phyloP scores from a whole-genome alignment of 2,888 invertebrate species.

The Trimorus sp. region DNA sequence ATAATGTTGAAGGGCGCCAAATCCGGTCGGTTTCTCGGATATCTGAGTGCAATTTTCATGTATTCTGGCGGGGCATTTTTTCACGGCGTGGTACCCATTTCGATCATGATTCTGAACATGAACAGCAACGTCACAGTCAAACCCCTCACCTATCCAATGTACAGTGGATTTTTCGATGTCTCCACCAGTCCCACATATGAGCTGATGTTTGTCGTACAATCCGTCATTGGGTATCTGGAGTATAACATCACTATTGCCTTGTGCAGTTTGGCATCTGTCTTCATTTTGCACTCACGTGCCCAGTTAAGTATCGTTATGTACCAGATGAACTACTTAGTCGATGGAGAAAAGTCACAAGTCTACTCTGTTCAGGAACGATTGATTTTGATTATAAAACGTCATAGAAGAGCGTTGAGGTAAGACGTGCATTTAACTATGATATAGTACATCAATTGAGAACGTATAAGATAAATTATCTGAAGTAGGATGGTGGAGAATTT shows the following conservation, averaged over 20 bases:
- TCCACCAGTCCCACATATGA: slow-evolving; percentile 43
- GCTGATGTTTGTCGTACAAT: slow-evolving; percentile 38
- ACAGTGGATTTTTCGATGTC: slow-evolving; percentile 33
- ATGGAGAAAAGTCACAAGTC: neutral
- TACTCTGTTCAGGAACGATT: slow-evolving; percentile 24
- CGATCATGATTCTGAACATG: neutral
- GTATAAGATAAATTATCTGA: no score
- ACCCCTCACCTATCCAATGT: slow-evolving; percentile 50
- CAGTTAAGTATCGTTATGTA: slow-evolving; percentile 43
- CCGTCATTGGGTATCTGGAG: slow-evolving; percentile 39
- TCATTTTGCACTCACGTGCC: slow-evolving; percentile 41
- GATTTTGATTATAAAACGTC: slow-evolving; percentile 28
- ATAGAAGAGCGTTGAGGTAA: slow-evolving; percentile 42
- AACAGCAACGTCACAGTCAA: slow-evolving; percentile 18
- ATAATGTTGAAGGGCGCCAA: slow-evolving; percentile 46
- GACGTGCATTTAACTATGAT: no score
- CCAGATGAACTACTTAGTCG: slow-evolving; percentile 40
- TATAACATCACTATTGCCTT: slow-evolving; percentile 47
- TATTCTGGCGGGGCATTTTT: slow-evolving; percentile 50
- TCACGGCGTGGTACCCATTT: slow-evolving; percentile 36
- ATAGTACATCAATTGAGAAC: no score
- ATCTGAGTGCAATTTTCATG: slow-evolving; percentile 53
- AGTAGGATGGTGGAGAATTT: no score
- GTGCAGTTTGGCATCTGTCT: slow-evolving; percentile 49
- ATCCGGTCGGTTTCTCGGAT: slow-evolving; percentile 30